Percentiles rank a stretch among this genome's conserved stretches.
Conservation (phyloP, 2,113 vertebrate genomes). For the Colossoma macropomum region DNA sequence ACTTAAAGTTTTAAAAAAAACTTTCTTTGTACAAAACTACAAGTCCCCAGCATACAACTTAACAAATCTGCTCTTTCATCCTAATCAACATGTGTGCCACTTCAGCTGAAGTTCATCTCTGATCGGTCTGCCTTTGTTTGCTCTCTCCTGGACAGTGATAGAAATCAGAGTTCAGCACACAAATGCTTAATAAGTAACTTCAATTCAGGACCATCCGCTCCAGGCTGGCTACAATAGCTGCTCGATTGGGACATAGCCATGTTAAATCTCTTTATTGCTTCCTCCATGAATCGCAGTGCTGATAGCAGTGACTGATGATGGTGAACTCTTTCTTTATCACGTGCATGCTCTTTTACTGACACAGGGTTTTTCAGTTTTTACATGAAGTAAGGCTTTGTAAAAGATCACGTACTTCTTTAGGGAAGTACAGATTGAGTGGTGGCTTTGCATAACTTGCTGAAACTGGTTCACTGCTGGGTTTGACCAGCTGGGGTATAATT, state of each 20-base stretch:
- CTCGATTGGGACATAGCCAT: conserved; percentile 2
- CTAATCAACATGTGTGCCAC: background rate
- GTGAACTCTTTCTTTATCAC: conserved; percentile 25
- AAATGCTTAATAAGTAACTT: conserved; percentile 53
- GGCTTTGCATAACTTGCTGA: background rate
- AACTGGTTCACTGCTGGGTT: background rate
- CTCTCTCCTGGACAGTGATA: conserved; percentile 31
- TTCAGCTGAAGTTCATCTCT: conserved; percentile 16
- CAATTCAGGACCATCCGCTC: background rate
- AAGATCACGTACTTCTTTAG: background rate
- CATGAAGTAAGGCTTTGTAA: background rate
- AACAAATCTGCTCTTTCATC: background rate
- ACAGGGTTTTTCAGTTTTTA: background rate
- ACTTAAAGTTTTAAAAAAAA: background rate
- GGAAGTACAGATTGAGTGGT: background rate
- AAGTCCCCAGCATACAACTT: too few species aligned
- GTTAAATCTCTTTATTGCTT: conserved; percentile 46
- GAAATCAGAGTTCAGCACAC: conserved; percentile 35
- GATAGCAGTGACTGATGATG: conserved; percentile 32
- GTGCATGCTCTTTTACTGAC: background rate
- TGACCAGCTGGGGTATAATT: background rate
- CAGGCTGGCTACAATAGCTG: background rate
- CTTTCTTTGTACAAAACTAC: too few species aligned
- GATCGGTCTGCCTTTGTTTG: conserved; percentile 39
- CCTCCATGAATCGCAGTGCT: conserved; percentile 30